Evolutionary conservation across 2,797 vertebrate species (phyloP).

Genomic region (Onychomys leucogaster): DNA sequence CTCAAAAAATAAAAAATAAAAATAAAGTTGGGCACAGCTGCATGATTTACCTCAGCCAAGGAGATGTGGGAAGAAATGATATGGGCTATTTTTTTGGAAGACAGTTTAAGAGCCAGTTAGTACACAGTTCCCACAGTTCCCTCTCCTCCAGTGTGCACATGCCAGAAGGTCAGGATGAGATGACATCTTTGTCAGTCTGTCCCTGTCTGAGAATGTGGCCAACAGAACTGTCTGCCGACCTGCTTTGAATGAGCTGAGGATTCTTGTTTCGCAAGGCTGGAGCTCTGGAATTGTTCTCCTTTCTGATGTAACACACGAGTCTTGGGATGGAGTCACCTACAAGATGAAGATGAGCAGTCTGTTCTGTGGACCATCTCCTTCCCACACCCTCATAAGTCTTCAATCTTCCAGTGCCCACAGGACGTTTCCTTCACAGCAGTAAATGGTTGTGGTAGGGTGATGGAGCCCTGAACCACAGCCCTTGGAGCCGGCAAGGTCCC

Average conservation of each 20-base stretch:
- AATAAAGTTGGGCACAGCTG: background rate
- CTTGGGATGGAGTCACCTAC: background rate
- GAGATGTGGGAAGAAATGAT: background rate
- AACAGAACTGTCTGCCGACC: background rate
- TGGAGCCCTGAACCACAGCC: background rate
- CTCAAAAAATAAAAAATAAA: no score
- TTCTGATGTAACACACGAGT: background rate
- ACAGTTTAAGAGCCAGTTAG: background rate
- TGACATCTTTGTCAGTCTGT: background rate
- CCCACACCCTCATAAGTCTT: background rate
- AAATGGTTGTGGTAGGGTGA: background rate
- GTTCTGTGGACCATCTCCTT: background rate
- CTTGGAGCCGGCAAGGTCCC: background rate
- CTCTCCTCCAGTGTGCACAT: background rate
- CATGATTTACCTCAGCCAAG: conserved; percentile 19
- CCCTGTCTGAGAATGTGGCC: background rate
- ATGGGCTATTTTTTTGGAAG: background rate
- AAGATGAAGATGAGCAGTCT: background rate
- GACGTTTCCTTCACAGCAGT: background rate
- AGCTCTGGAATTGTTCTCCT: background rate
- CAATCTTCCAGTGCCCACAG: background rate
- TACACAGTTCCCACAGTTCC: background rate
- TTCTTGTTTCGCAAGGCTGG: background rate
- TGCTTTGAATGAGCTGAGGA: background rate
- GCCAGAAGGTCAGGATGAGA: background rate